These are phyloP conservation scores for Diabrotica undecimpunctata DNA, from an alignment of 1,140 invertebrate genomes.

Conservation along the genomic window DNA sequence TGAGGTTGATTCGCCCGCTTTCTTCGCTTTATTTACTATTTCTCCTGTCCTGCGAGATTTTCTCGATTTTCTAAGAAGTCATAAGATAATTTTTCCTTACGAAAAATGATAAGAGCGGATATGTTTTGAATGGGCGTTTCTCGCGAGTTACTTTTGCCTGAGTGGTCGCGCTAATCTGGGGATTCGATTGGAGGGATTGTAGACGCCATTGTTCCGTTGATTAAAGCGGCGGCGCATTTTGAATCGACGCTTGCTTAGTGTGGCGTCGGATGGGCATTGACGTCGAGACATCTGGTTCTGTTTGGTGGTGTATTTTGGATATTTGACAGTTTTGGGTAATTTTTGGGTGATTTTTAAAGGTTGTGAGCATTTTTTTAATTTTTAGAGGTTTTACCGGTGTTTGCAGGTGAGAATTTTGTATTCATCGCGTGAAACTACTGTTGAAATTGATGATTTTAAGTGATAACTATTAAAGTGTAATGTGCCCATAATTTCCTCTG, in stretches of 20 bases:
- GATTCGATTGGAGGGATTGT: conserved; percentile 38
- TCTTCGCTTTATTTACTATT: too few relatives aligned
- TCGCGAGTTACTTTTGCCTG: conserved; percentile 33
- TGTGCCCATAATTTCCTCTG: too few relatives aligned
- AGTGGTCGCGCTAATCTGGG: conserved; percentile 37
- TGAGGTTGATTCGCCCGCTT: too few relatives aligned
- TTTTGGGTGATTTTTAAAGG: background rate
- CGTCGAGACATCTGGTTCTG: conserved; percentile 36
- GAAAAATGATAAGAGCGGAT: conserved; percentile 15
- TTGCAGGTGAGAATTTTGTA: background rate
- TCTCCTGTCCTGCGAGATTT: too few relatives aligned
- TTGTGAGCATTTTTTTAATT: too few relatives aligned
- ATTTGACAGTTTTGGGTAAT: conserved; percentile 1
- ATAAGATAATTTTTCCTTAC: conserved; percentile 11
- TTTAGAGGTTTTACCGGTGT: background rate
- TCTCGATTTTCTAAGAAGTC: too few relatives aligned
- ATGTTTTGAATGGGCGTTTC: conserved; percentile 25
- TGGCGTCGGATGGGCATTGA: conserved; percentile 33
- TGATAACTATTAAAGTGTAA: too few relatives aligned
- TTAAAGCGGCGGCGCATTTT: conserved; percentile 40
- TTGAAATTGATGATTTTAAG: too few relatives aligned
- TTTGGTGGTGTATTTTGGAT: conserved; percentile 13
- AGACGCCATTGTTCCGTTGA: conserved; percentile 44
- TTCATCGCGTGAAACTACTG: too few relatives aligned
- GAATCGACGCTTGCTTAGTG: conserved; percentile 35